Evolutionary conservation across 1,140 invertebrate species (phyloP).

Genomic region (Papilio polytes): DNA sequence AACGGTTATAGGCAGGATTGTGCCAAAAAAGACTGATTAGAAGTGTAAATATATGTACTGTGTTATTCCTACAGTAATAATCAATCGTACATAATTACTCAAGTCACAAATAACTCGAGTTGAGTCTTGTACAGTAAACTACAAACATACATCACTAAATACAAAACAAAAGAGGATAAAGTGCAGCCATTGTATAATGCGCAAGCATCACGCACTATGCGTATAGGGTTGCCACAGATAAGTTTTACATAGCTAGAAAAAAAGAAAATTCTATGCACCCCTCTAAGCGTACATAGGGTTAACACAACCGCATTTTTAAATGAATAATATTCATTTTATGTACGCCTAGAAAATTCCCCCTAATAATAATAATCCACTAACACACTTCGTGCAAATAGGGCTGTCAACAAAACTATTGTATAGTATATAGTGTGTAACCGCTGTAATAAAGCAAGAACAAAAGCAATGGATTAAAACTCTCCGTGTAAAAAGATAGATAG

Average conservation of each 20-base stretch:
- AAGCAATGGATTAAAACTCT: background rate
- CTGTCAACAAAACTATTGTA: constrained; percentile 11
- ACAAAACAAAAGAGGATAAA: constrained; percentile 26
- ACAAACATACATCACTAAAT: background rate
- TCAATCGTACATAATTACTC: background rate
- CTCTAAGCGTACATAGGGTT: background rate
- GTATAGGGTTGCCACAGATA: constrained; percentile 29
- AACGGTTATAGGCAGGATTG: too few relatives aligned
- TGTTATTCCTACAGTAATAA: too few relatives aligned
- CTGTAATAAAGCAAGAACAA: background rate
- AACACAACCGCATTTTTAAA: constrained; percentile 17
- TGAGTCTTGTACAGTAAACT: background rate
- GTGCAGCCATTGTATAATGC: constrained; percentile 27
- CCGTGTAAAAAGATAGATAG: background rate
- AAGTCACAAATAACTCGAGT: background rate
- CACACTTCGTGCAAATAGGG: background rate
- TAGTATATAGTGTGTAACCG: background rate
- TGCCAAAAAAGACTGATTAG: background rate
- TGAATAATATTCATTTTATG: constrained; percentile 2
- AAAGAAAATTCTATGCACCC: constrained; percentile 16
- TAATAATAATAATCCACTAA: constrained; percentile 15
- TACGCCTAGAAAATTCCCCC: constrained; percentile 19
- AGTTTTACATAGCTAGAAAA: constrained; percentile 4
- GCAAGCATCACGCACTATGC: constrained; percentile 10
- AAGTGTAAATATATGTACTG: background rate